A percentile compares a stretch with the other conserved stretches of the same genome.
Conservation (phyloP, 2,797 vertebrate genomes). For the Holocentrus rufus region DNA sequence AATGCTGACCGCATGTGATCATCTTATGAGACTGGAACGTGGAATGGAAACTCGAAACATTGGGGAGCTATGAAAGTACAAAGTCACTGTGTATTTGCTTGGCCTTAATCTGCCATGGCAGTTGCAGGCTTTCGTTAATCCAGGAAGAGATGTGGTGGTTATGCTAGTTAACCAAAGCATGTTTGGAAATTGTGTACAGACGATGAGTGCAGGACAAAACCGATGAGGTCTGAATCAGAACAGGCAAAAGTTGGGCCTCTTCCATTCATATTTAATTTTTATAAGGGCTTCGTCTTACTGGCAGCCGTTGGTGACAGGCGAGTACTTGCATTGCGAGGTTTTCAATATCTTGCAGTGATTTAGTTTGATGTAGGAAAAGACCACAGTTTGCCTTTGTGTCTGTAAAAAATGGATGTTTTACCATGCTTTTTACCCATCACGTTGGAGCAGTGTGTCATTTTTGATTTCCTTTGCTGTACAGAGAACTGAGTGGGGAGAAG, state of each 20-base stretch:
- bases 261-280: constrained; percentile 63
- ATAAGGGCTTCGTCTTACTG: constrained; percentile 85
- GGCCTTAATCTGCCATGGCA: constrained; percentile 50
- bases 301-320: constrained; percentile 76
- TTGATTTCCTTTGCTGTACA: constrained; percentile 58
- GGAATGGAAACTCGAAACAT: constrained; percentile 35
- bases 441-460: constrained; percentile 35
- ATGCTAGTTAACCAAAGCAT: constrained; percentile 87
- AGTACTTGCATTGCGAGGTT: constrained; percentile 77
- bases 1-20: constrained; percentile 48
- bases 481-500: constrained; percentile 73
- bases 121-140: constrained; percentile 5
- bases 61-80: constrained; percentile 12
- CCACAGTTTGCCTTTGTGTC: constrained; percentile 87
- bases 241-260: constrained; percentile 39
- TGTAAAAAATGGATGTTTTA: constrained; percentile 66
- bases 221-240: constrained; percentile 20
- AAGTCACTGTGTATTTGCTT: constrained; percentile 57
- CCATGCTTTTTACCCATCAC: constrained; percentile 77
- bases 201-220: constrained; percentile 68
- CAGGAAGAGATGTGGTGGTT: constrained; percentile 68
- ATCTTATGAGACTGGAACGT: constrained; percentile 19
- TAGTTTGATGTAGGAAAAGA: constrained; percentile 71
- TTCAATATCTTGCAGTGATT: constrained; percentile 80
- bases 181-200: constrained; percentile 76